Conservation (phyloP, 2,113 vertebrate species). For the Nestor notabilis region DNA sequence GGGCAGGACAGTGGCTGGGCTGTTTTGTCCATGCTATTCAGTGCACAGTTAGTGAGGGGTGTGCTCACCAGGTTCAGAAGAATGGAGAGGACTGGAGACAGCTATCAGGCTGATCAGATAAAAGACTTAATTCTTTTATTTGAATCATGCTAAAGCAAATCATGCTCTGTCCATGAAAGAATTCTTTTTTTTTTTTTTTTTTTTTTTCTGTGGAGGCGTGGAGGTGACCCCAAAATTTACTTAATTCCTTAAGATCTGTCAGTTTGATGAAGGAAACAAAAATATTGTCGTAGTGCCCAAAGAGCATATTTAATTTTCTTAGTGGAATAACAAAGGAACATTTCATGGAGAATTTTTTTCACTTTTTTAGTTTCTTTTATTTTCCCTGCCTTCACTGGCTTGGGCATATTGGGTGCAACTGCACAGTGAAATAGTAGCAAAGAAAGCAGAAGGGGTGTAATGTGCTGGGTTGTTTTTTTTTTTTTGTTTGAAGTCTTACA, state of each 20-base stretch:
- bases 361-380: background rate
- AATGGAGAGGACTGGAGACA: background rate
- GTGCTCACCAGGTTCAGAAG: background rate
- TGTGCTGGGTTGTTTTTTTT: accelerated
- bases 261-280: background rate
- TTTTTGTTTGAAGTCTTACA: background rate
- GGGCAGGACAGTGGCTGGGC: accelerated
- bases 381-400: background rate
- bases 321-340: background rate
- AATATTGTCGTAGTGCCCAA: background rate
- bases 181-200: background rate
- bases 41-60: background rate
- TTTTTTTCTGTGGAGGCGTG: background rate
- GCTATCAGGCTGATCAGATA: background rate
- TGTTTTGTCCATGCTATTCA: background rate
- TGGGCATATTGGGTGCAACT: background rate
- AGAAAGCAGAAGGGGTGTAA: background rate
- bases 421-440: background rate
- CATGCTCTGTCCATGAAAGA: background rate
- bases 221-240: background rate
- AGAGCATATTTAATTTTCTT: background rate
- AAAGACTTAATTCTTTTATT: background rate
- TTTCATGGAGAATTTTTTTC: background rate
- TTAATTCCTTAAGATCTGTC: background rate
- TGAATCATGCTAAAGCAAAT: background rate